A percentile compares a stretch with the other conserved stretches of the same genome.
These are phyloP conservation scores for Coptotermes formosanus DNA, from an alignment of 1,140 invertebrate species.

Conservation along the genomic window DNA sequence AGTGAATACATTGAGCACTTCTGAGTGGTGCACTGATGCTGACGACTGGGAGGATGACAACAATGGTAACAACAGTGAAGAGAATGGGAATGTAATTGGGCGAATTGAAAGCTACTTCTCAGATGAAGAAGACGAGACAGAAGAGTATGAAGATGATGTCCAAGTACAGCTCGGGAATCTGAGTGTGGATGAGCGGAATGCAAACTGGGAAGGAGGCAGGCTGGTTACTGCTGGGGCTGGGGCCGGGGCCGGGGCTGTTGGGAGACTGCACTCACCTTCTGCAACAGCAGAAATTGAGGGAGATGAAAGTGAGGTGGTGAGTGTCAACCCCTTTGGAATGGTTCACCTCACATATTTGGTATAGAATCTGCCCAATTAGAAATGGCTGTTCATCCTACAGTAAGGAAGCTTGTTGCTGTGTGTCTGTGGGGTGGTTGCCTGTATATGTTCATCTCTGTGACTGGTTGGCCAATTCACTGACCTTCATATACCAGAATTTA, in stretches of 20 bases:
- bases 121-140: constrained; percentile 55
- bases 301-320: constrained; percentile 63
- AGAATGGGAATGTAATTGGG: constrained; percentile 58
- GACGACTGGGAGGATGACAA: constrained; percentile 67
- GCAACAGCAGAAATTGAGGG: constrained; percentile 70
- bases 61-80: constrained; percentile 57
- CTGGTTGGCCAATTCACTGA: too few species aligned
- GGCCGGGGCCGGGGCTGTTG: constrained; percentile 52
- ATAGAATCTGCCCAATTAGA: neutral
- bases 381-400: neutral
- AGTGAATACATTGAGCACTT: constrained; percentile 43
- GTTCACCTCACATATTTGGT: too few species aligned
- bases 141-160: constrained; percentile 51
- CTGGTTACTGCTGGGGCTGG: constrained; percentile 9
- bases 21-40: constrained; percentile 65
- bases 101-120: constrained; percentile 10
- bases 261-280: constrained; percentile 53
- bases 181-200: constrained; percentile 55
- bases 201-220: constrained; percentile 46
- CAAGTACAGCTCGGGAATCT: constrained; percentile 47
- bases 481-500: neutral
- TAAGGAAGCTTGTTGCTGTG: neutral
- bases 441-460: too few species aligned
- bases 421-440: too few species aligned
- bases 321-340: neutral